A percentile compares a stretch with the other conserved stretches of the same genome.
Conservation (phyloP, 2,888 invertebrate genomes). For the Rhorus exstirpatorius region DNA sequence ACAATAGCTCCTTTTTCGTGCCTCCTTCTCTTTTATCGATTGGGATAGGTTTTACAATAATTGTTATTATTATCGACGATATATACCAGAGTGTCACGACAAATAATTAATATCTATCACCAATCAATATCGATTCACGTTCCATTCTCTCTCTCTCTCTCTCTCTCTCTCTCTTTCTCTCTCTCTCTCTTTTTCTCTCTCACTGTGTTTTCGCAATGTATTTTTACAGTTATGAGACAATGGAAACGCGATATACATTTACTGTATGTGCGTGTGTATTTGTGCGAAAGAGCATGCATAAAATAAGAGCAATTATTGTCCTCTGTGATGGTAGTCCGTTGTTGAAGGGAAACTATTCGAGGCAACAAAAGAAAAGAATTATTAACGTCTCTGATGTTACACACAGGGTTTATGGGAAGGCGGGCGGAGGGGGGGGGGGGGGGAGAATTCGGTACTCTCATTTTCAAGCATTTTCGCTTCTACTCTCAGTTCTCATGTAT, state of each 20-base stretch:
- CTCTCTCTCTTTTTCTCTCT: too few species aligned
- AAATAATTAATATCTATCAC: constrained; percentile 62
- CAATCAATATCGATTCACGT: constrained; percentile 53
- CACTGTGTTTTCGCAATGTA: constrained; percentile 31
- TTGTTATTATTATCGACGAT: constrained; percentile 47
- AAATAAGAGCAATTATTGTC: constrained; percentile 55
- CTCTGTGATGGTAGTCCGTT: background rate
- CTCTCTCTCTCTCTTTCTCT: too few species aligned
- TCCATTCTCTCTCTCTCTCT: too few species aligned
- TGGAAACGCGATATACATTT: constrained; percentile 29
- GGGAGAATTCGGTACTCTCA: too few species aligned
- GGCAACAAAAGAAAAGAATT: constrained; percentile 48
- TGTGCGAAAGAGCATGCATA: constrained; percentile 25
- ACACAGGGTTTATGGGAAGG: background rate
- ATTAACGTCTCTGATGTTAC: constrained; percentile 55
- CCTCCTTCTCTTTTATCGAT: constrained; percentile 43
- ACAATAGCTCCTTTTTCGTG: constrained; percentile 31
- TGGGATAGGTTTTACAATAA: constrained; percentile 46
- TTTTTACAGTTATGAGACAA: constrained; percentile 55
- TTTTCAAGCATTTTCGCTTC: too few species aligned
- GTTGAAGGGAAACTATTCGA: constrained; percentile 11
- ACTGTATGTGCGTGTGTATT: constrained; percentile 4
- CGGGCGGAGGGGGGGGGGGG: too few species aligned
- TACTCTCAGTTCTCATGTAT: too few species aligned
- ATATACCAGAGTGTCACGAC: constrained; percentile 25